Evolutionary conservation across 2,797 vertebrate species (phyloP), one percentile per base, ranked within the genome.

Genomic region (Mycteria americana): DNA sequence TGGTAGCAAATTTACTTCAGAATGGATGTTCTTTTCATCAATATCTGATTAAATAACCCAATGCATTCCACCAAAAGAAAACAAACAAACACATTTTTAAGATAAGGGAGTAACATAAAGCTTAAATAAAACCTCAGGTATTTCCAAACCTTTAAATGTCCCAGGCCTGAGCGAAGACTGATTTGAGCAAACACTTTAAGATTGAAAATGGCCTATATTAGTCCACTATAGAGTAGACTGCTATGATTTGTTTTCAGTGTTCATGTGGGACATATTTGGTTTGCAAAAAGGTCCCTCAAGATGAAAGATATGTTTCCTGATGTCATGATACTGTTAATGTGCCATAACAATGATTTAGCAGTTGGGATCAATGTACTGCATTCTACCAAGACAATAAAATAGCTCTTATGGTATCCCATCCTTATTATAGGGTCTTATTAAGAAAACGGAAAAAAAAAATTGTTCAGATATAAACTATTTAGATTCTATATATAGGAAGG

Each of bases 331-430:
- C 56, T 77, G 48, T 62, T 95, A 96, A 96, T 92, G 90, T 95
- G 89, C 76, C 87, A 90, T 95, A 94, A 95, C 93, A 96, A 94
- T 93, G 74, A 96, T 85, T 77, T 95, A 96, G 75, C 75, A 45
- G 46, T 88, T 83, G 67, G 73, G 51, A 92, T 91, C 85, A 88
- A 77, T 78, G 79, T 64, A 64, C 37, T 80, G 70, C 76, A 89
- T 85, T 91, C 73, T 91, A 93, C 91, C 35, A 89, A 77, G 63
- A 85, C 63, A 92, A 91, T 93, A 85, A 96, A 95, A 85, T 13
- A 83, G 23, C 11, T 45, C 41, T 54, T 86, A 41, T 3, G 14
- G 35, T 97, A 93, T 93, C 45, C 25, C 57, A 68, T 93, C 21
- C 16, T 88, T 92, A 89, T 92, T 79, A 80, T 12, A 80, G 19